Percentiles rank a stretch among this genome's conserved stretches.
Evolutionary conservation across 2,113 vertebrate species (phyloP).

Genomic region (Takifugu flavidus): DNA sequence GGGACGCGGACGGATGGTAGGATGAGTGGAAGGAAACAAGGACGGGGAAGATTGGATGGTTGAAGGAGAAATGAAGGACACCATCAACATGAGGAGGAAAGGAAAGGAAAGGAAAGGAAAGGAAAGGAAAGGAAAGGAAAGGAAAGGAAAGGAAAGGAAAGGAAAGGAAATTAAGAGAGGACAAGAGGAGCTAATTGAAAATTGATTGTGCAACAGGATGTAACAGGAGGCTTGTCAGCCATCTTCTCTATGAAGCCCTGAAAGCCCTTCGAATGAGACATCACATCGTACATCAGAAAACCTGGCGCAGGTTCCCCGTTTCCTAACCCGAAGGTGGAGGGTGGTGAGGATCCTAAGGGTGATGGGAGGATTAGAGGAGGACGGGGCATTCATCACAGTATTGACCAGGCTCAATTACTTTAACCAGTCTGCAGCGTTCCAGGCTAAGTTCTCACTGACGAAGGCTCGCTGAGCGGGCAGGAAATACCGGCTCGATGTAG

Average conservation of each 20-base stretch:
- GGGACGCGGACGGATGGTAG: conserved; percentile 39
- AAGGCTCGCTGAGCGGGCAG: conserved; percentile 43
- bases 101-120: background rate
- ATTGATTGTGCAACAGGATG: conserved; percentile 4
- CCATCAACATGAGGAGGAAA: background rate
- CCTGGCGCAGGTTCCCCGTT: background rate
- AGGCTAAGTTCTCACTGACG: background rate
- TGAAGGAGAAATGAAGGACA: conserved; percentile 1
- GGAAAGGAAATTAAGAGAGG: background rate
- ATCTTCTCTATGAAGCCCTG: background rate
- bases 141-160: background rate
- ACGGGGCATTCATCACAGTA: conserved; percentile 29
- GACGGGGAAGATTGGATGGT: background rate
- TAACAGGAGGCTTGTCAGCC: conserved; percentile 7
- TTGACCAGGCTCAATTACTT: conserved; percentile 50
- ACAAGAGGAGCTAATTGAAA: background rate
- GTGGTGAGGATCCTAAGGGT: background rate
- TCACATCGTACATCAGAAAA: background rate
- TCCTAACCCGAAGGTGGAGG: background rate
- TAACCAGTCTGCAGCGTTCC: conserved; percentile 12
- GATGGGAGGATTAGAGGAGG: background rate
- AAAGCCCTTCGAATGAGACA: background rate
- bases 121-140: too few relatives aligned
- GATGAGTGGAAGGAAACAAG: background rate
- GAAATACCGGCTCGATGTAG: conserved; percentile 11